Percentiles rank a stretch among this genome's conserved stretches.
Evolutionary conservation across 1,140 invertebrate genomes (phyloP).

Genomic region (Achroia grisella): DNA sequence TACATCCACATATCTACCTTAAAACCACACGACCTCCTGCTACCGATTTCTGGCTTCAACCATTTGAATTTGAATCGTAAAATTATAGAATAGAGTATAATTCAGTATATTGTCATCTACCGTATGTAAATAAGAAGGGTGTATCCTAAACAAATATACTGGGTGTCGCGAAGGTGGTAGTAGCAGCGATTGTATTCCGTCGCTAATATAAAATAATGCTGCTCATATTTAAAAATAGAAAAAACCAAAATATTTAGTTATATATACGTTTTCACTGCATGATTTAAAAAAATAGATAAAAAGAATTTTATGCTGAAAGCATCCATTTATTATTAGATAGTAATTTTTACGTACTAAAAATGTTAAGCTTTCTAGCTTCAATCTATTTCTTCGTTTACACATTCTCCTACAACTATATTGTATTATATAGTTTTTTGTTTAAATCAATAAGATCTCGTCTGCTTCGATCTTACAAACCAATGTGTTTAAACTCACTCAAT

Average conservation of each 20-base stretch:
- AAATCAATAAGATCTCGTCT: too few relatives aligned
- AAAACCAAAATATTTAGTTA: not conserved
- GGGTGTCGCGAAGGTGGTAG: constrained; percentile 38
- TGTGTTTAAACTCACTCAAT: too few relatives aligned
- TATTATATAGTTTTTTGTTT: too few relatives aligned
- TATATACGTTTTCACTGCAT: too few relatives aligned
- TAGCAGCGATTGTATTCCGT: constrained; percentile 22
- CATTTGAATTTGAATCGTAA: constrained; percentile 26
- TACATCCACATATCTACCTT: constrained; percentile 23
- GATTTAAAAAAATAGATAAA: too few relatives aligned
- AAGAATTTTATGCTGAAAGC: too few relatives aligned
- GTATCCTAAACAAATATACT: constrained; percentile 63
- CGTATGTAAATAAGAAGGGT: constrained; percentile 47
- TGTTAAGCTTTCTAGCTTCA: too few relatives aligned
- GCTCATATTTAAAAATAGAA: not conserved
- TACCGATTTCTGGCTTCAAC: constrained; percentile 11
- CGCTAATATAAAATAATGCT: constrained; percentile 29
- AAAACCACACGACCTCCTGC: constrained; percentile 11
- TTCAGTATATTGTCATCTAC: not conserved
- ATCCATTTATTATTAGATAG: too few relatives aligned
- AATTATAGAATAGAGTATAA: constrained; percentile 22
- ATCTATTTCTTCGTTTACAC: too few relatives aligned
- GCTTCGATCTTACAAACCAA: too few relatives aligned
- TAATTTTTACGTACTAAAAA: too few relatives aligned
- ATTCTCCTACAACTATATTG: too few relatives aligned